phyloP scores from a whole-genome alignment of 2,888 invertebrate species.

The Nudaria mundana region DNA sequence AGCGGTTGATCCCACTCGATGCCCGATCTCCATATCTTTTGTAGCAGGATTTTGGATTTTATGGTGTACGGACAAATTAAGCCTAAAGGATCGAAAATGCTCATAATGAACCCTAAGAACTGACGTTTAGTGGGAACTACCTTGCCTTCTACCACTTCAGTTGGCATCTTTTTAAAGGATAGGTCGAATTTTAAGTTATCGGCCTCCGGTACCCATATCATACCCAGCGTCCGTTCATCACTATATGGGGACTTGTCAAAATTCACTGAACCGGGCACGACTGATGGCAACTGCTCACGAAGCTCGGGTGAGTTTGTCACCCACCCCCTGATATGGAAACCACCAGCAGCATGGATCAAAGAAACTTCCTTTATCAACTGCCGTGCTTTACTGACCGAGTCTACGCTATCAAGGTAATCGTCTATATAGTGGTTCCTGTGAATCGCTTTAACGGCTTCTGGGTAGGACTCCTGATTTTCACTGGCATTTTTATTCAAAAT shows the following conservation, averaged over 20 bases:
- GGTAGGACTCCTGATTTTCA: conserved; percentile 7
- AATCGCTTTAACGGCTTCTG: not conserved
- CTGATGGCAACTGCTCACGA: conserved; percentile 3
- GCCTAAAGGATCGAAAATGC: conserved; percentile 3
- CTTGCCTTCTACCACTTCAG: not conserved
- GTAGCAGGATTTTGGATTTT: too few species aligned
- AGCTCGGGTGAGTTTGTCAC: conserved; percentile 22
- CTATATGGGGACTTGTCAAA: not conserved
- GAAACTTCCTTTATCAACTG: not conserved
- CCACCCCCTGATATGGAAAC: conserved; percentile 23
- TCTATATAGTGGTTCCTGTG: not conserved
- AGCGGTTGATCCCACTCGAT: too few species aligned
- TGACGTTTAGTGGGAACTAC: not conserved
- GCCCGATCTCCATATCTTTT: too few species aligned
- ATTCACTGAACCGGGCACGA: not conserved
- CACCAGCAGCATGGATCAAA: conserved; percentile 15
- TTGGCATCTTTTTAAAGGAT: not conserved
- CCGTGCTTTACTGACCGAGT: not conserved
- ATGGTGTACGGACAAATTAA: not conserved
- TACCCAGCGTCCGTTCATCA: not conserved
- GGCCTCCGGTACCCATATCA: not conserved
- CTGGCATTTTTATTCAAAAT: conserved; percentile 7
- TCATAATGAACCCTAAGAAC: conserved; percentile 1
- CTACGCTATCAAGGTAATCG: not conserved
- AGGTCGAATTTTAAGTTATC: not conserved